Conservation (phyloP, 1,140 invertebrate species). For the Tigriopus japonicus region DNA sequence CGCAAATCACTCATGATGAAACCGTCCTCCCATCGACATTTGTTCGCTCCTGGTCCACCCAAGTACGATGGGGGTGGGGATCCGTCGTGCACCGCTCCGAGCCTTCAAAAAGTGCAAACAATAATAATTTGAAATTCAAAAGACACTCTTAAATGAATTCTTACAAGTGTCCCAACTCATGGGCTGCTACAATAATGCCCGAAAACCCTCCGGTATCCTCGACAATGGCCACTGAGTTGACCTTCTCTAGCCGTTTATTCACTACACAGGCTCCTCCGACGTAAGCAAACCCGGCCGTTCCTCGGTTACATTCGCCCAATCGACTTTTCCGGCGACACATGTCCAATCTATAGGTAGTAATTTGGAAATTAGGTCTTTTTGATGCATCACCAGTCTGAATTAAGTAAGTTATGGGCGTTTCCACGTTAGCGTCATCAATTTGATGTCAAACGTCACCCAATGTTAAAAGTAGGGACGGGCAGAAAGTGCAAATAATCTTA, state of each 20-base stretch:
- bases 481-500: too few relatives aligned
- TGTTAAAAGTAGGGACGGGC: too few relatives aligned
- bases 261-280: constrained; percentile 88
- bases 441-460: too few relatives aligned
- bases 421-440: too few relatives aligned
- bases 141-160: constrained; percentile 21
- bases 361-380: too few relatives aligned
- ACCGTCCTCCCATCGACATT: constrained; percentile 85
- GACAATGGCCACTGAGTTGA: constrained; percentile 87
- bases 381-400: too few relatives aligned
- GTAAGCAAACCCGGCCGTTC: constrained; percentile 64
- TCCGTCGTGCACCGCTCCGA: constrained; percentile 84
- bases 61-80: constrained; percentile 81
- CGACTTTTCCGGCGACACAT: constrained; percentile 42
- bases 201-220: constrained; percentile 90
- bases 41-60: constrained; percentile 81
- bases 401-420: too few relatives aligned
- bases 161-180: constrained; percentile 92
- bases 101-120: constrained; percentile 29
- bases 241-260: constrained; percentile 83
- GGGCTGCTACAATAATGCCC: constrained; percentile 84
- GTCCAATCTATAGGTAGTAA: constrained; percentile 68
- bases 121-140: background rate
- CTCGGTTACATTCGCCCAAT: constrained; percentile 10
- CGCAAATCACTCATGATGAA: constrained; percentile 88